Conservation (phyloP, 2,113 vertebrate species). For the Isichthys henryi region DNA sequence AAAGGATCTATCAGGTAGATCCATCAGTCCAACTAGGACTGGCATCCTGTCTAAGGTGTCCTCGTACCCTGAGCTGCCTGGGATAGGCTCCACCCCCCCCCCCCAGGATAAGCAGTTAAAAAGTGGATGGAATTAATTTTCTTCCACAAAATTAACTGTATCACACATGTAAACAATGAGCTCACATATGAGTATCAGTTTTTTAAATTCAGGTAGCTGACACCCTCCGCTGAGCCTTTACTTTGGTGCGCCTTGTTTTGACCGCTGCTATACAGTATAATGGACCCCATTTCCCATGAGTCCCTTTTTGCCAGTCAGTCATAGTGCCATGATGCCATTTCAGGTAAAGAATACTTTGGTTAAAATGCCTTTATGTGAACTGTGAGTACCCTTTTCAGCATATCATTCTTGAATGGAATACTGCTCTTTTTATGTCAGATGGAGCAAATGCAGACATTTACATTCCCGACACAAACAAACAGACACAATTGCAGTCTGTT, state of each 20-base stretch:
- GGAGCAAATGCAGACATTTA: neutral
- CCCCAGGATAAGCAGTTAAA: too few species aligned
- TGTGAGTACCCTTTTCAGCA: neutral
- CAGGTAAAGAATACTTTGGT: neutral
- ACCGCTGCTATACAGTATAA: neutral
- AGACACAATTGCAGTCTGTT: neutral
- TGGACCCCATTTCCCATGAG: neutral
- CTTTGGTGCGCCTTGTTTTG: neutral
- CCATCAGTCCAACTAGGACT: neutral
- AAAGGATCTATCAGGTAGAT: neutral
- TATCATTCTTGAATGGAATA: neutral
- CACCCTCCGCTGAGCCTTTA: neutral
- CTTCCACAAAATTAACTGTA: too few species aligned
- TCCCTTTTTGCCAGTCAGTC: neutral
- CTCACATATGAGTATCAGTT: neutral
- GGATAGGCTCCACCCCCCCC: too few species aligned
- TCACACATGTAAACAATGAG: neutral
- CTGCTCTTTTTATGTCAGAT: neutral
- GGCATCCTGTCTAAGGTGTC: too few species aligned
- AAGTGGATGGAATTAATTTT: too few species aligned
- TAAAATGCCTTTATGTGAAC: neutral
- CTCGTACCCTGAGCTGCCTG: too few species aligned
- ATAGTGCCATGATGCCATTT: neutral
- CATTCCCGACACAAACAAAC: neutral
- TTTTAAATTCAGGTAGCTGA: neutral